Percentiles rank a stretch among this genome's conserved stretches.
Evolutionary conservation across 1,140 invertebrate species (phyloP).

Genomic region (Hypothenemus hampei): DNA sequence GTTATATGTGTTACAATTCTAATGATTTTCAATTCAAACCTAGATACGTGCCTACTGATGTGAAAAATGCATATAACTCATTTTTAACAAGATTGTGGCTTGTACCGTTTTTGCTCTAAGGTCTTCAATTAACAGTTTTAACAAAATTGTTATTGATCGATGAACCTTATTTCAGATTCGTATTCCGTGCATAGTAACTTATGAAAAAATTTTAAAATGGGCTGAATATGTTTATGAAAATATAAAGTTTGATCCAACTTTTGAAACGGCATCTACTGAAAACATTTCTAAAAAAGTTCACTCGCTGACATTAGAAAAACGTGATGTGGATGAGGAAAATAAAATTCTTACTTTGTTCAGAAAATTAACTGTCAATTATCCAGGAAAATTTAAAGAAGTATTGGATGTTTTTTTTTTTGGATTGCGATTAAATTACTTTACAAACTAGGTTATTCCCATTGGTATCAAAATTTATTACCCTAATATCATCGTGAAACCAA

Average conservation of each 20-base stretch:
- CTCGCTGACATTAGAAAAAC: background rate
- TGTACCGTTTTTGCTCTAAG: background rate
- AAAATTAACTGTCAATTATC: slow-evolving; percentile 1
- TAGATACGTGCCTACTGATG: no score
- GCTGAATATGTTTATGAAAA: background rate
- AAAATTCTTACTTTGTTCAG: slow-evolving; percentile 1
- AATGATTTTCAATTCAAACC: no score
- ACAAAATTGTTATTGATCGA: no score
- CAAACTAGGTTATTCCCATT: slow-evolving; percentile 16
- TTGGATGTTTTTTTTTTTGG: background rate
- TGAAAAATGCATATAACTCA: no score
- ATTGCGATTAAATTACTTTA: background rate
- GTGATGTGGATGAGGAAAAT: slow-evolving; percentile 3
- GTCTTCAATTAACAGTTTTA: background rate
- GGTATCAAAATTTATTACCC: slow-evolving; percentile 27
- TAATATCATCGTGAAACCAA: slow-evolving; percentile 25
- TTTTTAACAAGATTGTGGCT: background rate
- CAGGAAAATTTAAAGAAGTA: slow-evolving; percentile 5
- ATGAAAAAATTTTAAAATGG: slow-evolving; percentile 13
- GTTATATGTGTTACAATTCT: no score
- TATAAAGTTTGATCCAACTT: background rate
- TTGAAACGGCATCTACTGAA: background rate
- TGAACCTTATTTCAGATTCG: slow-evolving; percentile 6
- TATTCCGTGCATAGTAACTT: slow-evolving; percentile 4
- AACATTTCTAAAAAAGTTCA: no score